Evolutionary conservation across 2,797 vertebrate species (phyloP).

Genomic region (Helostoma temminkii): DNA sequence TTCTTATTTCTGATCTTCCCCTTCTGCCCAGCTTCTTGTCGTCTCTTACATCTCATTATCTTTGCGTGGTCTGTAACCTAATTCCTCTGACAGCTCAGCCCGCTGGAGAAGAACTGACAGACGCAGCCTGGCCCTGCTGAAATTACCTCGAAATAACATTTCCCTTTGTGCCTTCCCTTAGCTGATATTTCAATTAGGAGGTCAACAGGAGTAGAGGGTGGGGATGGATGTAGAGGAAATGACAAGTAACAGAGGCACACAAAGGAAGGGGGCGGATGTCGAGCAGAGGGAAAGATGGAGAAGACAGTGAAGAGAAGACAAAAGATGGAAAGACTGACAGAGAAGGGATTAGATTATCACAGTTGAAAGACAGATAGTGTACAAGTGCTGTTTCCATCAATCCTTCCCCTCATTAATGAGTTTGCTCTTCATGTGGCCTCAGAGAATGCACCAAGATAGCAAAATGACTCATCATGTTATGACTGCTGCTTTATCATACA

Average conservation of each 20-base stretch:
- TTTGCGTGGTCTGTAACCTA: conserved; percentile 64
- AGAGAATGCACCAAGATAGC: conserved; percentile 20
- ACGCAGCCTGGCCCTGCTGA: conserved; percentile 45
- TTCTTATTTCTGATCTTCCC: conserved; percentile 52
- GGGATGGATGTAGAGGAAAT: conserved; percentile 39
- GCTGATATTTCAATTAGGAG: conserved; percentile 81
- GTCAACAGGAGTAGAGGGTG: conserved; percentile 53
- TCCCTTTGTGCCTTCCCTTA: conserved; percentile 66
- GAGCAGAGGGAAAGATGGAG: conserved; percentile 27
- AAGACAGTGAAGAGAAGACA: conserved; percentile 39
- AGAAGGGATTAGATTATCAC: conserved; percentile 49
- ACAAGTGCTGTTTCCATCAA: conserved; percentile 28
- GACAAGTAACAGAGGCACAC: conserved; percentile 39
- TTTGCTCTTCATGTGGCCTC: conserved; percentile 41
- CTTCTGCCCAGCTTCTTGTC: conserved; percentile 25
- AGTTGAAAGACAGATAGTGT: conserved; percentile 5
- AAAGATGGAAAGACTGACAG: conserved; percentile 9
- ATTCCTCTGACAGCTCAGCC: conserved; percentile 67
- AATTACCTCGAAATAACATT: conserved; percentile 80
- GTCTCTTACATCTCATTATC: conserved; percentile 67
- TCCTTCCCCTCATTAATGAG: conserved; percentile 16
- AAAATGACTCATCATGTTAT: conserved; percentile 15
- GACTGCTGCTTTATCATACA: conserved; percentile 16
- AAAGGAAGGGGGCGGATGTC: conserved; percentile 24
- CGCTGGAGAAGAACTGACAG: conserved; percentile 65